Base-by-base conservation (phyloP, 2,888 invertebrate genomes). In the Uloborus plumipes region DNA sequence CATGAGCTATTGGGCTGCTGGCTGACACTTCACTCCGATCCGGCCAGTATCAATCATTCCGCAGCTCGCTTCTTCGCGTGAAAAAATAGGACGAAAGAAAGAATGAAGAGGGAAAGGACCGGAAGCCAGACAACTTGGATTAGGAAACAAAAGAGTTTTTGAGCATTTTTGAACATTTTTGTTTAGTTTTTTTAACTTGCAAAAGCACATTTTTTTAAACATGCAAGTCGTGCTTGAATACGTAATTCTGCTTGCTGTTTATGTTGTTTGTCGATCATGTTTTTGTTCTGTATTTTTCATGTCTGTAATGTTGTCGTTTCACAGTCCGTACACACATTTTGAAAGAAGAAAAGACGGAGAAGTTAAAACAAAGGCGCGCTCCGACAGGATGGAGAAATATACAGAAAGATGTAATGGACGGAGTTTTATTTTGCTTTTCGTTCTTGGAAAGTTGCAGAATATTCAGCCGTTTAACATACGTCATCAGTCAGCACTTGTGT, bases 91-190 rank as follows among this genome's bases (percentile, higher is more conserved):
- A 58, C 74, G 74, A 74, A 64, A 62, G 66, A 79, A 73, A 72
- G 72, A 79, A 78, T 50, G 53, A n/a, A 61, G 64, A 77, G 64
- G 51, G 77, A 77, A 77, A 70, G 70, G 55, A 80, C 79, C 73
- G 79, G 79, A 80, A 80, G 73, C 79, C 79, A 80, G 79, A 73
- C 72, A 81, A 74, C 80, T 74, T 74, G 80, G 80, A 81, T 81
- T 81, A 81, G 70, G 74, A 81, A 74, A 74, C 80, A 81, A 80
- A 81, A 81, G 74, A 81, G 74, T 81, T 81, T 80, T 67, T 81
- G 70, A 74, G 74, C 64, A 69, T 81, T 81, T 80, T 59, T 73
- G 66, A 65, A 64, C 74, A 81, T 55, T 78, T 74, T 69, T 81
- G 64, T 74, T 81, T 67, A 74, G 39, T 74, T 81, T 80, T 75